These are phyloP conservation scores for Meloidogyne floridensis DNA, from an alignment of 1,140 invertebrate species.

Conservation along the genomic window DNA sequence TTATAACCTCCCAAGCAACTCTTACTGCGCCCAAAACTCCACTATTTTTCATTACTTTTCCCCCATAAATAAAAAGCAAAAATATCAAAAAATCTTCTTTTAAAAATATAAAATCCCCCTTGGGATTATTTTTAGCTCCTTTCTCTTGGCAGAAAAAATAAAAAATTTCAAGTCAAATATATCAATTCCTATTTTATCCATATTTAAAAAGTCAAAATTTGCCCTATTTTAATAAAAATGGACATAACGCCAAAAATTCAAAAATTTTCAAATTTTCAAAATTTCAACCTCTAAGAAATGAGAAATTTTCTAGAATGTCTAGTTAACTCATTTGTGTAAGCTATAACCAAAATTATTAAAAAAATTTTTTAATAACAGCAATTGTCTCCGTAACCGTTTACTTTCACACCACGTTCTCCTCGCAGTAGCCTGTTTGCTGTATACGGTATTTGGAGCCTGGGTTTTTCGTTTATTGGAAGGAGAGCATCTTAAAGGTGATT, in stretches of 20 bases:
- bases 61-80: neutral
- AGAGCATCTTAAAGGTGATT: conserved; percentile 14
- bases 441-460: conserved; percentile 20
- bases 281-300: neutral
- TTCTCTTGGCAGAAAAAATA: neutral
- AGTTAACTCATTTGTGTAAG: neutral
- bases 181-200: neutral
- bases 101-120: neutral
- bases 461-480: conserved; percentile 27
- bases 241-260: neutral
- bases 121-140: neutral
- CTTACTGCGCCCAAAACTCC: neutral
- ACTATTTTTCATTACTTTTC: neutral
- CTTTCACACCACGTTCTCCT: conserved; percentile 27
- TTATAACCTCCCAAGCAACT: neutral
- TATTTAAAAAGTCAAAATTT: neutral
- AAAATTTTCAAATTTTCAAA: neutral
- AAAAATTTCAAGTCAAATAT: neutral
- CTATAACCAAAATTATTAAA: neutral
- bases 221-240: neutral
- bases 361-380: neutral
- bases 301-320: neutral
- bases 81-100: neutral
- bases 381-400: neutral
- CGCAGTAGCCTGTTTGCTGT: conserved; percentile 23